phyloP scores from a whole-genome alignment of 2,797 vertebrate species.

The Silurus lanzhouensis region DNA sequence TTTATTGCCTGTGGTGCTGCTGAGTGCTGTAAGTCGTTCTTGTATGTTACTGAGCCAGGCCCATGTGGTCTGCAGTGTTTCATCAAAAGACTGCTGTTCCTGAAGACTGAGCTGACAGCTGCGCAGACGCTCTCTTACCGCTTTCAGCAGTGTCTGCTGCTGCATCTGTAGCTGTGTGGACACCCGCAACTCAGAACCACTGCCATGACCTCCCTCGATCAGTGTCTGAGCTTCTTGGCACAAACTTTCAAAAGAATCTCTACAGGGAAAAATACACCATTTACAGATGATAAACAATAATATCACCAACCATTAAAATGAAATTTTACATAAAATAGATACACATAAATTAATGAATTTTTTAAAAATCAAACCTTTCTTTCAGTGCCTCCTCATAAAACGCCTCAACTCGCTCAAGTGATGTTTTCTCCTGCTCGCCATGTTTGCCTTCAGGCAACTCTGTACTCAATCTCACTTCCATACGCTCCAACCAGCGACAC shows the following conservation, averaged over 20 bases:
- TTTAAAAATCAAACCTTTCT: slow-evolving; percentile 80
- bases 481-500: slow-evolving; percentile 85
- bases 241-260: slow-evolving; percentile 90
- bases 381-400: slow-evolving; percentile 88
- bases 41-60: slow-evolving; percentile 84
- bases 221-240: slow-evolving; percentile 86
- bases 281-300: slow-evolving; percentile 3
- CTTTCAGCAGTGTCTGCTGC: slow-evolving; percentile 85
- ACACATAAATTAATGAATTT: background rate
- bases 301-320: background rate
- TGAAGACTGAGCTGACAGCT: slow-evolving; percentile 87
- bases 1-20: slow-evolving; percentile 87
- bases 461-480: slow-evolving; percentile 85
- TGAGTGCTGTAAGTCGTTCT: slow-evolving; percentile 80
- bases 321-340: background rate
- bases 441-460: slow-evolving; percentile 84
- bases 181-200: slow-evolving; percentile 81
- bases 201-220: slow-evolving; percentile 83
- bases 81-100: slow-evolving; percentile 92
- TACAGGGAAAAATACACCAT: slow-evolving; percentile 58
- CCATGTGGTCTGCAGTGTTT: slow-evolving; percentile 87
- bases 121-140: slow-evolving; percentile 80
- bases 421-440: slow-evolving; percentile 82
- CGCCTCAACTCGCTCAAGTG: slow-evolving; percentile 87
- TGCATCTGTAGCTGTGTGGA: slow-evolving; percentile 84